These are phyloP conservation scores for Drosophila falleni DNA, from an alignment of 2,888 invertebrate genomes.

Conservation along the genomic window DNA sequence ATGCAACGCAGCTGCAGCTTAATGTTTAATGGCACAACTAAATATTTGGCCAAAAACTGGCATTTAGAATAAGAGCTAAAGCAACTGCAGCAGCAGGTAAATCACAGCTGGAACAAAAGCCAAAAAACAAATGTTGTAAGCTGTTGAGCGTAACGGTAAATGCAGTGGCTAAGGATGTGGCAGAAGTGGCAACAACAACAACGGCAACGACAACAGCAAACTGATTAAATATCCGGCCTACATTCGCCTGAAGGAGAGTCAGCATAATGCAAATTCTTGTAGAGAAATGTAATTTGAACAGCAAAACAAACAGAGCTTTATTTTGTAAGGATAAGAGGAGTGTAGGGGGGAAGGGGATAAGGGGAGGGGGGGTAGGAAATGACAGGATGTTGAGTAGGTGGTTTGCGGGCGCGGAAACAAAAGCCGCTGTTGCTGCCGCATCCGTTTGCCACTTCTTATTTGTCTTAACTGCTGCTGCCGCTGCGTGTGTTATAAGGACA, in stretches of 20 bases:
- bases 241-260: constrained; percentile 48
- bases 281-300: constrained; percentile 78
- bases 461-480: constrained; percentile 17
- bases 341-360: not conserved
- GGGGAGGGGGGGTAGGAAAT: constrained; percentile 6
- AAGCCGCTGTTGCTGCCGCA: constrained; percentile 47
- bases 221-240: constrained; percentile 80
- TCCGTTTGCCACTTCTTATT: constrained; percentile 31
- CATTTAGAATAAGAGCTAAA: constrained; percentile 1
- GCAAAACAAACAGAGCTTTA: constrained; percentile 63
- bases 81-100: constrained; percentile 3
- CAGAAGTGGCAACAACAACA: not conserved
- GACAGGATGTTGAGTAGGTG: constrained; percentile 50
- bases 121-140: constrained; percentile 48
- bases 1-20: constrained; percentile 6
- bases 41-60: constrained; percentile 34
- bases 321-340: not conserved
- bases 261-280: constrained; percentile 64
- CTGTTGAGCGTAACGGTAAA: constrained; percentile 52
- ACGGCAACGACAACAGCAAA: constrained; percentile 48
- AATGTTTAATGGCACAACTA: constrained; percentile 13
- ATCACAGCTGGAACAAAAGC: constrained; percentile 28
- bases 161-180: constrained; percentile 13
- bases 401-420: constrained; percentile 59
- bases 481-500: constrained; percentile 7